These are phyloP conservation scores for Drosophila multiciliata DNA, from an alignment of 2,888 invertebrate genomes.

Conservation along the genomic window DNA sequence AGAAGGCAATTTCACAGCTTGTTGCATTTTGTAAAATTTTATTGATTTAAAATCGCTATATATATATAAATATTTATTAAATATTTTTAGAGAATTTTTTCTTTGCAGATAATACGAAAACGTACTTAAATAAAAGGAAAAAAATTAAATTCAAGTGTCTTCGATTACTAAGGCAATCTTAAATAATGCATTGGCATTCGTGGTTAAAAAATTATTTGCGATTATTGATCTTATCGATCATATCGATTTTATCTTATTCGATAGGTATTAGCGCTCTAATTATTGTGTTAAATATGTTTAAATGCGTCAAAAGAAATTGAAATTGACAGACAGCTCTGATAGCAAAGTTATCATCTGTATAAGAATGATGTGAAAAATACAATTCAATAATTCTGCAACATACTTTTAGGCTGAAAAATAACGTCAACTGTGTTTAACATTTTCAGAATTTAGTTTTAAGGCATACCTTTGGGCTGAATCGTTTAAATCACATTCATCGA, in stretches of 20 bases:
- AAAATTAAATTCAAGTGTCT: neutral
- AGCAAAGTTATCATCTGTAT: neutral
- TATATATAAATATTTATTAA: no score
- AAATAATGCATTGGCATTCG: neutral
- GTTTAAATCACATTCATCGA: no score
- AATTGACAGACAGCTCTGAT: neutral
- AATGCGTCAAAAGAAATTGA: neutral
- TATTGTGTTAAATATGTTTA: neutral
- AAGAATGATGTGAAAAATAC: neutral
- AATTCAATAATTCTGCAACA: neutral
- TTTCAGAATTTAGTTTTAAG: neutral
- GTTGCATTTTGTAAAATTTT: neutral
- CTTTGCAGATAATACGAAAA: neutral
- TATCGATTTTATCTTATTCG: no score
- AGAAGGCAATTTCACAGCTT: neutral
- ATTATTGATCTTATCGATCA: neutral
- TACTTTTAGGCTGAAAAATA: neutral
- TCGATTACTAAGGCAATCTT: neutral
- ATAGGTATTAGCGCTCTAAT: no score
- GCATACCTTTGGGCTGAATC: neutral
- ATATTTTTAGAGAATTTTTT: neutral
- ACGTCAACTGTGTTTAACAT: neutral
- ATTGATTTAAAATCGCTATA: neutral
- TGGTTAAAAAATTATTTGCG: neutral
- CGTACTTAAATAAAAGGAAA: neutral